A percentile compares a stretch with the other conserved stretches of the same genome.
phyloP scores from a whole-genome alignment of 2,888 invertebrate genomes.

The Scrobipalpa costella region DNA sequence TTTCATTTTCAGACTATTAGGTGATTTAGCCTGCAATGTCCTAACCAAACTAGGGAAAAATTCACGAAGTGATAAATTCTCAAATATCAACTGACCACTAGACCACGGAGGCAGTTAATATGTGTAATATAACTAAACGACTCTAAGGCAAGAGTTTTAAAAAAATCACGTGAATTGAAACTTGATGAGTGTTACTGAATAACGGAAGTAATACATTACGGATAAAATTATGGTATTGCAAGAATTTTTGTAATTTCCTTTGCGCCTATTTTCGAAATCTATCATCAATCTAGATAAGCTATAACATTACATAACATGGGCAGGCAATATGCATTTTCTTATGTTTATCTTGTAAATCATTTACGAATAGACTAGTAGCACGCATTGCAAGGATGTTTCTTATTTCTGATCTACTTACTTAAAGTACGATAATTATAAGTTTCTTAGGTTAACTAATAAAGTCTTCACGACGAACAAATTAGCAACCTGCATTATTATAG shows the following conservation, averaged over 20 bases:
- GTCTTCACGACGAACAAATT: not conserved
- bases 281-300: not conserved
- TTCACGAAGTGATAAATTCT: too few species aligned
- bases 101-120: too few species aligned
- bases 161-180: constrained; percentile 1
- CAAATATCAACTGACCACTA: too few species aligned
- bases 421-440: not conserved
- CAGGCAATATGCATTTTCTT: too few species aligned
- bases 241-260: constrained; percentile 9
- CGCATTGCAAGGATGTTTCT: not conserved
- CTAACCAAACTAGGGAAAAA: too few species aligned
- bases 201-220: constrained; percentile 7
- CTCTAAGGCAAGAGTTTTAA: not conserved
- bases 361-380: not conserved
- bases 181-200: constrained; percentile 1
- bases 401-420: not conserved
- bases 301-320: too few species aligned
- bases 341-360: too few species aligned
- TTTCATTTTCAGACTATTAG: too few species aligned
- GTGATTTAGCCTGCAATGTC: too few species aligned
- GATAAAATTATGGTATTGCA: not conserved
- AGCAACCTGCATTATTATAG: not conserved
- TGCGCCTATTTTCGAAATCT: constrained; percentile 6
- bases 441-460: not conserved
- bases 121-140: not conserved